phyloP scores from a whole-genome alignment of 2,113 vertebrate genomes.

The Pyrgilauda ruficollis region DNA sequence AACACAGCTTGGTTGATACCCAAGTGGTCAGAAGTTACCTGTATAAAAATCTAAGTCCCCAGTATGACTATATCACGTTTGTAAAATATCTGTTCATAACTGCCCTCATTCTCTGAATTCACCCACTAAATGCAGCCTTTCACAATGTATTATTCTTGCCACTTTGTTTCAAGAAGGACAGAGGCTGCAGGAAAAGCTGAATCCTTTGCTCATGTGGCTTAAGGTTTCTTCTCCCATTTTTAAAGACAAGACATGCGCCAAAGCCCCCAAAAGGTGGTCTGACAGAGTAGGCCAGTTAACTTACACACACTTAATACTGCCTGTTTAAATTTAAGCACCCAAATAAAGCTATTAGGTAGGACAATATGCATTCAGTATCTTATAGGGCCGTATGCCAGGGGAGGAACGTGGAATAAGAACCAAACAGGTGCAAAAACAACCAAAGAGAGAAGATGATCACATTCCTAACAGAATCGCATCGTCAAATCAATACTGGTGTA shows the following conservation, averaged over 20 bases:
- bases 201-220: not conserved
- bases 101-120: not conserved
- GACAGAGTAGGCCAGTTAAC: not conserved
- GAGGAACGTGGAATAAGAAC: not conserved
- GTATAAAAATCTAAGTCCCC: not conserved
- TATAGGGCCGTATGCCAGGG: not conserved
- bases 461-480: not conserved
- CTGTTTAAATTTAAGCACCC: not conserved
- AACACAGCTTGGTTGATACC: not conserved
- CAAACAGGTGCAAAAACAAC: not conserved
- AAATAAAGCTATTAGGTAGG: not conserved
- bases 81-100: not conserved
- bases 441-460: not conserved
- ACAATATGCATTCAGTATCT: not conserved
- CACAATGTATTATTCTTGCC: not conserved
- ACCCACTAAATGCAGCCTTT: not conserved
- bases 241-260: not conserved
- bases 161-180: not conserved
- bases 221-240: not conserved
- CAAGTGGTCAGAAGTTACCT: not conserved
- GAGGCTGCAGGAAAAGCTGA: not conserved
- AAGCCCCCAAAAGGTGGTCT: not conserved
- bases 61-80: fast-evolving
- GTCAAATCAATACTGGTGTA: not conserved
- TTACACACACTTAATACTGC: not conserved